phyloP scores from a whole-genome alignment of 2,113 vertebrate species.

The Elachura formosa region DNA sequence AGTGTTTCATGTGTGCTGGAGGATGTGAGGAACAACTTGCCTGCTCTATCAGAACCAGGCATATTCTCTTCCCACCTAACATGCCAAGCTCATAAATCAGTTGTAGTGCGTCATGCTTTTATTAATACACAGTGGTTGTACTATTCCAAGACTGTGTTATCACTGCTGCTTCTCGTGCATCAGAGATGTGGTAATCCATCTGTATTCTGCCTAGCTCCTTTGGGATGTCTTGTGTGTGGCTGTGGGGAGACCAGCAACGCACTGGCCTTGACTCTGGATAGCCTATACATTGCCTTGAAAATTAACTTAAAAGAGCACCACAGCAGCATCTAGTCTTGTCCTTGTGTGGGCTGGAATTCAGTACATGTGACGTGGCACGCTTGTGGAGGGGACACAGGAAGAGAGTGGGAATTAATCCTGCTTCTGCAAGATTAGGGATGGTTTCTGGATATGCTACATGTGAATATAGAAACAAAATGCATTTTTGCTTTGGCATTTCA shows the following conservation, averaged over 20 bases:
- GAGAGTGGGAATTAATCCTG: not conserved
- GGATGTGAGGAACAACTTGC: not conserved
- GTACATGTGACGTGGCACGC: rapidly evolving
- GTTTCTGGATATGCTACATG: not conserved
- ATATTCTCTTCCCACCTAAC: not conserved
- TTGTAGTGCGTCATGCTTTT: not conserved
- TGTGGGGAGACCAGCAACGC: not conserved
- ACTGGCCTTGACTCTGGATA: not conserved
- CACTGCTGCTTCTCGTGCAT: not conserved
- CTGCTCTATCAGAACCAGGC: constrained; percentile 2
- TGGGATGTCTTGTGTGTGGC: rapidly evolving
- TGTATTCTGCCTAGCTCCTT: not conserved
- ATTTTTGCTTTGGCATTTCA: not conserved
- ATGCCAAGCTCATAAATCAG: not conserved
- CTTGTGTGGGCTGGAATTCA: not conserved
- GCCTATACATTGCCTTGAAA: not conserved
- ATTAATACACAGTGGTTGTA: not conserved
- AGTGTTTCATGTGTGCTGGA: not conserved
- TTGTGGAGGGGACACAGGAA: rapidly evolving
- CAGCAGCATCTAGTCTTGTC: not conserved
- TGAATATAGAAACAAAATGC: not conserved
- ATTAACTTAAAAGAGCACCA: not conserved
- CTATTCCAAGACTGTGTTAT: not conserved
- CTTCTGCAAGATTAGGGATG: not conserved
- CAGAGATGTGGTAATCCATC: not conserved